phyloP scores from a whole-genome alignment of 2,113 vertebrate species.

The Probosciger aterrimus region DNA sequence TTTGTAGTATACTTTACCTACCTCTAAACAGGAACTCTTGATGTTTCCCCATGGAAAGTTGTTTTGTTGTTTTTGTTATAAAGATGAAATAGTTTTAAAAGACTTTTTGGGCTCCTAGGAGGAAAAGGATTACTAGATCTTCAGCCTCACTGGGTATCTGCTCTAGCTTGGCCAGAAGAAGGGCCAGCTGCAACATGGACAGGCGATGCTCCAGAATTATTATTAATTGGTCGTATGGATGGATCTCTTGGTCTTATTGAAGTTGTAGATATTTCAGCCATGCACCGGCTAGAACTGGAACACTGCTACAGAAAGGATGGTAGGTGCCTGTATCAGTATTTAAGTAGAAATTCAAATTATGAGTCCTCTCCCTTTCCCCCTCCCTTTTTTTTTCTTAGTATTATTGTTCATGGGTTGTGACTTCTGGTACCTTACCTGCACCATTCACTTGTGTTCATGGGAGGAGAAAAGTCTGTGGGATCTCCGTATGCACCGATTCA shows the following conservation, averaged over 20 bases:
- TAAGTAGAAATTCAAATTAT: neutral
- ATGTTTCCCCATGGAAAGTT: neutral
- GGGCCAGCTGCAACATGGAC: constrained; percentile 81
- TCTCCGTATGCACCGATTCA: neutral
- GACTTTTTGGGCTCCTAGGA: constrained; percentile 69
- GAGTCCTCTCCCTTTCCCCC: fast-evolving
- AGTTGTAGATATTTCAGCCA: constrained; percentile 84
- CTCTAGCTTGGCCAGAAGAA: constrained; percentile 89
- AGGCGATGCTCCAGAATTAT: constrained; percentile 84
- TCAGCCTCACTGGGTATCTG: constrained; percentile 96
- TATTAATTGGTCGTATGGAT: constrained; percentile 94
- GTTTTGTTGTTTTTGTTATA: neutral
- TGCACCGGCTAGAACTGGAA: constrained; percentile 88
- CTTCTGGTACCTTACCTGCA: neutral
- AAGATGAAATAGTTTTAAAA: constrained; percentile 2
- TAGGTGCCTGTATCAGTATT: constrained; percentile 30
- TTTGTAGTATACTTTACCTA: neutral
- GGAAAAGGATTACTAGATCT: constrained; percentile 89
- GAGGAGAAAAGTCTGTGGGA: neutral
- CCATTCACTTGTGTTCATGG: neutral
- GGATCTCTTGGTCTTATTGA: constrained; percentile 92
- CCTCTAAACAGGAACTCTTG: neutral
- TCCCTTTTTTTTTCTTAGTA: neutral
- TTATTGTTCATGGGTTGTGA: neutral
- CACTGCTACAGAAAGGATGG: constrained; percentile 96